Evolutionary conservation across 2,113 vertebrate genomes (phyloP), one percentile per base, ranked within the genome.

Genomic region (Hyperoodon ampullatus): DNA sequence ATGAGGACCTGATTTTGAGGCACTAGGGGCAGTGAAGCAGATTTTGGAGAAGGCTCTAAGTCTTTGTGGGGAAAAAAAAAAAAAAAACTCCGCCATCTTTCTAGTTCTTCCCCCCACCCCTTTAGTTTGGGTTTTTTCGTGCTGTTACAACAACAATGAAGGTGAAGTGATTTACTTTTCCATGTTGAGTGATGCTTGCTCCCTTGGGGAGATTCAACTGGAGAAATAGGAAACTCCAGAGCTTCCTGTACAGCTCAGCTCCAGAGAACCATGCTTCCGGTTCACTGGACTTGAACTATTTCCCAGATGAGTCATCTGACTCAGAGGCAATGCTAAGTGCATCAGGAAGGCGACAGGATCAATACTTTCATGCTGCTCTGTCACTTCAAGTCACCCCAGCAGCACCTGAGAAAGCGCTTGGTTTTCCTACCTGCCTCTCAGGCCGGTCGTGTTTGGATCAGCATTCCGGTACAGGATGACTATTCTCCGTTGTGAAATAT

Each of bases 221-320:
- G 8, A 85, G 94, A 97, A 96, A 98, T 3, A 75, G 77, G 72
- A 96, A 97, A 78, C 12, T 93, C 89, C 93, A 53, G 53, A 53
- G 53, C 53, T 53, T 53, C 53, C 53, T 53, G 60, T 9, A 74
- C 44, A 90, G 85, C 72, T 94, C 81, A 94, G 96, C 96, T 94
- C 77, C 63, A 35, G n/a, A 93, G 70, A 97, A 93, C 94, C 74
- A 71, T 21, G 71, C 53, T 95, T 96, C 19, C 15, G 30, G 71
- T 58, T 94, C 95, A 71, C 28, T 70, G 0, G n/a, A n/a, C 91
- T 98, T 89, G 28, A 81, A 78, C 88, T 93, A 1, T 90, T 97
- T 92, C 53, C 94, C 77, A 87, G 71, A 86, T 63, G 93, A 98
- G 44, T 61, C 66, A 71, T 13, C 88, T 35, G 74, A 98, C 74